phyloP scores from a whole-genome alignment of 1,140 invertebrate genomes.

The Halesus radiatus region DNA sequence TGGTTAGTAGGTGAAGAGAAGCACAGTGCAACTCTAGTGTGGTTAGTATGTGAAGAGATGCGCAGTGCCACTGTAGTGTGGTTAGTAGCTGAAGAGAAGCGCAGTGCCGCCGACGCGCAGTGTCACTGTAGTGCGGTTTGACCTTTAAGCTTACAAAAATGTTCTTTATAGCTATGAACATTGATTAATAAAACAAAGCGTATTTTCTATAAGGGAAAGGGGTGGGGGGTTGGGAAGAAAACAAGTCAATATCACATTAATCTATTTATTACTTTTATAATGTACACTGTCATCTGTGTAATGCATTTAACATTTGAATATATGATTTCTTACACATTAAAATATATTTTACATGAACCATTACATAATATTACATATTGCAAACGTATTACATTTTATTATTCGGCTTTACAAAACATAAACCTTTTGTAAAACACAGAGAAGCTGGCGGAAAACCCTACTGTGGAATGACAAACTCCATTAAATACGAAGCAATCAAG shows the following conservation, averaged over 20 bases:
- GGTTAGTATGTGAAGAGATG: too few relatives aligned
- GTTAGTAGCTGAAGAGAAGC: too few relatives aligned
- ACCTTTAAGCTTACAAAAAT: too few relatives aligned
- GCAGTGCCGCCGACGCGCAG: too few relatives aligned
- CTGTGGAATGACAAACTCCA: neutral
- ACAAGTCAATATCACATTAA: constrained; percentile 48
- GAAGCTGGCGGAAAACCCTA: constrained; percentile 26
- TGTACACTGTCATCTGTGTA: constrained; percentile 55
- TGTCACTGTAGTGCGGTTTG: too few relatives aligned
- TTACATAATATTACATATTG: constrained; percentile 16
- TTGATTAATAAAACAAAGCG: too few relatives aligned
- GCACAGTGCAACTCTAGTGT: too few relatives aligned
- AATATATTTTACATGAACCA: constrained; percentile 47
- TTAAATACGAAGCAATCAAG: neutral
- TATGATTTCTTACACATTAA: constrained; percentile 50
- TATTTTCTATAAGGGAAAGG: too few relatives aligned
- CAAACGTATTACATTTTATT: constrained; percentile 18
- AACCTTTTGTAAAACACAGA: constrained; percentile 26
- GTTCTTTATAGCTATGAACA: too few relatives aligned
- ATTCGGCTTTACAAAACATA: constrained; percentile 44
- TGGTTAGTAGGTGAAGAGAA: too few relatives aligned
- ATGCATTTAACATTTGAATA: constrained; percentile 56
- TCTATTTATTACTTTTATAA: constrained; percentile 54
- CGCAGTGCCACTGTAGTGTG: too few relatives aligned
- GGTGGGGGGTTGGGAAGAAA: neutral